phyloP scores from a whole-genome alignment of 2,888 invertebrate species.

The Carterocephalus palaemon region DNA sequence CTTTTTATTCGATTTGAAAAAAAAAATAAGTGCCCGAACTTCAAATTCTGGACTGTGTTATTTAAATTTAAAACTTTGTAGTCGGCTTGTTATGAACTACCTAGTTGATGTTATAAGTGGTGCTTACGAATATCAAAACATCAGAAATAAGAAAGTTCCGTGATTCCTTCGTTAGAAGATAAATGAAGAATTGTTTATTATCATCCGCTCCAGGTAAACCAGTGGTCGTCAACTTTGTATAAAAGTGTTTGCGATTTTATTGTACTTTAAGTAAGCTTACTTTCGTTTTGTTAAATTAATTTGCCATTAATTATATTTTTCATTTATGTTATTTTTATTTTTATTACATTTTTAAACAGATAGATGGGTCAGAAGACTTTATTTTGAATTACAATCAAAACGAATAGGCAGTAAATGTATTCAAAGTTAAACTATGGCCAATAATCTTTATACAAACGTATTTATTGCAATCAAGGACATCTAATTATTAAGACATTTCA shows the following conservation, averaged over 20 bases:
- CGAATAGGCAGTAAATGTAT: no score
- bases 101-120: constrained; percentile 46
- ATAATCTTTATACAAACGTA: no score
- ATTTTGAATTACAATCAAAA: no score
- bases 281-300: constrained; percentile 20
- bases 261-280: constrained; percentile 19
- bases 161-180: constrained; percentile 35
- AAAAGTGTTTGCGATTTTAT: constrained; percentile 11
- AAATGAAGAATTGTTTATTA: constrained; percentile 37
- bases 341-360: not conserved
- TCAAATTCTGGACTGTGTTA: constrained; percentile 45
- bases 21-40: constrained; percentile 50
- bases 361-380: not conserved
- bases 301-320: constrained; percentile 17
- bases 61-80: constrained; percentile 38
- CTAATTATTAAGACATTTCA: no score
- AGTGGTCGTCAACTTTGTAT: constrained; percentile 26
- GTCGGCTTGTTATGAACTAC: constrained; percentile 44
- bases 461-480: no score
- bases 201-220: constrained; percentile 40
- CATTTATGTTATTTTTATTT: not conserved
- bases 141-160: constrained; percentile 37
- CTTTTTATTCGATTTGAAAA: constrained; percentile 45
- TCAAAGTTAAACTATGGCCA: no score
- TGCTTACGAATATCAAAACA: constrained; percentile 37